Evolutionary conservation across 2,113 vertebrate genomes (phyloP).

Genomic region (Pedetes capensis): DNA sequence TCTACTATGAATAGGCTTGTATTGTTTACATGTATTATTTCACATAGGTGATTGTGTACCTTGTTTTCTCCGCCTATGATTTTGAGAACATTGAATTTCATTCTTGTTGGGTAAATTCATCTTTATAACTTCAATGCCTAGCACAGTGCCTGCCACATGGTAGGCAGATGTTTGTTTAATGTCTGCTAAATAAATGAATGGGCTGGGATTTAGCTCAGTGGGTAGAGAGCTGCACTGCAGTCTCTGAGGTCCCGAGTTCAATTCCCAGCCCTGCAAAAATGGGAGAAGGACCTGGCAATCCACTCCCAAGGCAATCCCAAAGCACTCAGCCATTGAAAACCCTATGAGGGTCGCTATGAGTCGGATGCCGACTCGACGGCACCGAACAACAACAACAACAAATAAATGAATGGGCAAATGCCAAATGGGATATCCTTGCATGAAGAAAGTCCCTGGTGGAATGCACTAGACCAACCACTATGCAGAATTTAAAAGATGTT

Average conservation of each 20-base stretch:
- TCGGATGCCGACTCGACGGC: too few relatives aligned
- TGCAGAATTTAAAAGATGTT: not conserved
- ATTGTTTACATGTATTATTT: not conserved
- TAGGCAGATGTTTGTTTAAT: not conserved
- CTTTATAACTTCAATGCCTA: not conserved
- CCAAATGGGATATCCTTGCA: not conserved
- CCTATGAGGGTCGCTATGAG: too few relatives aligned
- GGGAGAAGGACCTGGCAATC: too few relatives aligned
- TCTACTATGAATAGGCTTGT: not conserved
- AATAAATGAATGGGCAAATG: not conserved
- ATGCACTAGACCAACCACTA: not conserved
- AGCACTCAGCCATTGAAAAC: too few relatives aligned
- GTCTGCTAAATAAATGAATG: not conserved
- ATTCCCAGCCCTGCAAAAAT: too few relatives aligned
- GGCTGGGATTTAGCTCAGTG: too few relatives aligned
- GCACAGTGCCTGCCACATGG: not conserved
- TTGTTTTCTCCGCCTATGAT: not conserved
- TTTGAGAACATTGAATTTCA: constrained; percentile 5
- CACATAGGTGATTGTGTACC: not conserved
- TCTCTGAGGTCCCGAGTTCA: too few relatives aligned
- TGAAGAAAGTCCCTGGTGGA: constrained; percentile 1
- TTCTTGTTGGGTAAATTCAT: not conserved
- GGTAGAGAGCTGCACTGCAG: too few relatives aligned
- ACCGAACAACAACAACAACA: too few relatives aligned
- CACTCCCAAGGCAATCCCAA: too few relatives aligned